These are phyloP conservation scores for Aricia agestis DNA, from an alignment of 1,140 invertebrate genomes.

Conservation along the genomic window DNA sequence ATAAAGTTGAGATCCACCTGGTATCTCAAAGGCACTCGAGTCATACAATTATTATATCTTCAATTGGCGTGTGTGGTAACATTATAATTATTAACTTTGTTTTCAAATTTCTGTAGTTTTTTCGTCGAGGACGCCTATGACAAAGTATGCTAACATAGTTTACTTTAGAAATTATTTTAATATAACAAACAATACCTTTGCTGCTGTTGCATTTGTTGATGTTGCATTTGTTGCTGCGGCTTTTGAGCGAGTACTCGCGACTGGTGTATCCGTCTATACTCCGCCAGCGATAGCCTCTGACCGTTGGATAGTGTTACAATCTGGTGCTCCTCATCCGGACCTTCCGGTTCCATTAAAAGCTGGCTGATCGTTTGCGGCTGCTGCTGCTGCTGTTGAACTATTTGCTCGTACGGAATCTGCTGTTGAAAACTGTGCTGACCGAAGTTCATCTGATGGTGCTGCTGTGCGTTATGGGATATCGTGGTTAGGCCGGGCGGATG, in stretches of 20 bases:
- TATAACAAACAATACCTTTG: not conserved
- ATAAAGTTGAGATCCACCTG: too few relatives aligned
- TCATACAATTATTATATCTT: too few relatives aligned
- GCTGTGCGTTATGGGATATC: slow-evolving; percentile 33
- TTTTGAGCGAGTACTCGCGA: slow-evolving; percentile 35
- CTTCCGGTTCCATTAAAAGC: slow-evolving; percentile 53
- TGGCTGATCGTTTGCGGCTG: slow-evolving; percentile 47
- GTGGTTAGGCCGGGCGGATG: slow-evolving; percentile 29
- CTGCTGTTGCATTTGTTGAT: slow-evolving; percentile 32
- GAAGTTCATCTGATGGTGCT: slow-evolving; percentile 44
- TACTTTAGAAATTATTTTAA: too few relatives aligned
- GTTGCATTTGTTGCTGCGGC: slow-evolving; percentile 35
- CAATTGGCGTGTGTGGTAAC: too few relatives aligned
- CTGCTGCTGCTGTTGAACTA: slow-evolving; percentile 32
- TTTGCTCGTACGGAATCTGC: slow-evolving; percentile 38
- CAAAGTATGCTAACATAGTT: too few relatives aligned
- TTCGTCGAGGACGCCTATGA: too few relatives aligned
- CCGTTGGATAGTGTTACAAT: slow-evolving; percentile 61
- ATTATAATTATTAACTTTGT: too few relatives aligned
- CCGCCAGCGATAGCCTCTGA: slow-evolving; percentile 62
- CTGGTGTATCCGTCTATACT: slow-evolving; percentile 63
- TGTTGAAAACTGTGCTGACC: slow-evolving; percentile 39
- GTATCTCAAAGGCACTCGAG: too few relatives aligned
- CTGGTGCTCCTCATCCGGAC: slow-evolving; percentile 59
- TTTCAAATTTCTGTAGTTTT: too few relatives aligned